Conservation (phyloP, 2,888 invertebrate genomes). For the Dicyrtomina minuta region DNA sequence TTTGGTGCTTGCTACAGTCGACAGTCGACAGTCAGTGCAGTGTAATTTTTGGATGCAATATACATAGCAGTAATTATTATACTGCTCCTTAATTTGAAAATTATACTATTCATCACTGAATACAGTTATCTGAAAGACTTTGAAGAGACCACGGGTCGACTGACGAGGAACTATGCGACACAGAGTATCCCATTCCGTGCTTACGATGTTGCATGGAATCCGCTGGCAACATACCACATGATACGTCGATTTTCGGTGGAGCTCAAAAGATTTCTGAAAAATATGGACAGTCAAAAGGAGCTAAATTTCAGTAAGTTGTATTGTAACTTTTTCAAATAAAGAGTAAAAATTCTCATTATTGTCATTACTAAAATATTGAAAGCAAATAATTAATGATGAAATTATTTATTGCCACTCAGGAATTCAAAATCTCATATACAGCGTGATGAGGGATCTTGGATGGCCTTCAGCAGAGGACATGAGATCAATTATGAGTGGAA, state of each 20-base stretch:
- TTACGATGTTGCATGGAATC: conserved; percentile 28
- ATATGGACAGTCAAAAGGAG: conserved; percentile 2
- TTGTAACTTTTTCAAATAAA: too few species aligned
- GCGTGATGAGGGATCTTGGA: conserved; percentile 25
- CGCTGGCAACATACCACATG: conserved; percentile 36
- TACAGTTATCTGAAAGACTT: conserved; percentile 24
- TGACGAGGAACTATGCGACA: background rate
- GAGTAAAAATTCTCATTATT: too few species aligned
- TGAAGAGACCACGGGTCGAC: conserved; percentile 26
- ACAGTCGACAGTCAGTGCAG: background rate
- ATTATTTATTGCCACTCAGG: too few species aligned
- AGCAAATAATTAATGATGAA: too few species aligned
- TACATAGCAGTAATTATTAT: background rate
- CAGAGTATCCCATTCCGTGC: conserved; percentile 15
- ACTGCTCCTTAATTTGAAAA: too few species aligned
- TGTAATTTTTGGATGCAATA: background rate
- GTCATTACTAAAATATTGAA: too few species aligned
- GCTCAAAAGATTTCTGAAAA: conserved; percentile 25
- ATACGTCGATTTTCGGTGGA: conserved; percentile 37
- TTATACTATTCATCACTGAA: background rate
- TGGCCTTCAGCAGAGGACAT: conserved; percentile 42
- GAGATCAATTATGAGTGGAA: conserved; percentile 15
- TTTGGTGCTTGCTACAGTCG: background rate
- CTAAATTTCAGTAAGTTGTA: conserved; percentile 12
- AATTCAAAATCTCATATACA: conserved; percentile 13